Base-by-base conservation (phyloP, 1,140 invertebrate genomes). In the Lepidurus couesii region DNA sequence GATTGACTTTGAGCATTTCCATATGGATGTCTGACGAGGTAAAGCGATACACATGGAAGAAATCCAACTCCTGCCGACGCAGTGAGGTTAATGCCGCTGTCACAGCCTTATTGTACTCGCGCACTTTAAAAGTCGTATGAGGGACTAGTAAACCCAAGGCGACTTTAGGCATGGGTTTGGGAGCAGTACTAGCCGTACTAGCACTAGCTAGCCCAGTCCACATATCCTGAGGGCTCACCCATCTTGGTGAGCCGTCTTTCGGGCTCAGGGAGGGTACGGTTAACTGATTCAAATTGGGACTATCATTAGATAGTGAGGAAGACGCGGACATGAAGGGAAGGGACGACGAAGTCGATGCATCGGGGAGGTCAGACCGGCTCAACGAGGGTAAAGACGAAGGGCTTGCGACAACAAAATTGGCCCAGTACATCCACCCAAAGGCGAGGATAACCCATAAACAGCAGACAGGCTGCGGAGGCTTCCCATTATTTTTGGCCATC, bases 41-140 rank as follows among this genome's bases (percentile, higher is more conserved):
- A 81, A 91, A 91, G 42, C 86, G 85, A 83, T 90, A 91, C 80
- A 89, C 87, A 82, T 89, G 87, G 45, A 91, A 83, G 83, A 91
- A 91, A 79, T 86, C 87, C 5, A 92, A 83, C 8, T 86, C 86
- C 7, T 85, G 84, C 45, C 42, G 21, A 1, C 74, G 10, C 10
- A 79, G 44, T 24, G 44, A 75, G 73, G 44, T 45, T 13, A 92
- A 86, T 4, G 90, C 89, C 44, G 87, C 88, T 79, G 89, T 89
- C 74, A 92, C 90, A 9, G 90, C 90, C 73, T 88, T 86, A 75
- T 88, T 88, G 83, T 92, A 92, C 80, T 91, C 90, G 0, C 92
- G 87, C 65, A 88, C 87, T 80, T 90, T 89, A 82, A 93, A 92
- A 65, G 90, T 89, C 83, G 92, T 92, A 81, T 92, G 90, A 1